A percentile compares a stretch with the other conserved stretches of the same genome.
These are phyloP conservation scores for Scleropages formosus DNA, from an alignment of 2,797 vertebrate species.

Conservation along the genomic window DNA sequence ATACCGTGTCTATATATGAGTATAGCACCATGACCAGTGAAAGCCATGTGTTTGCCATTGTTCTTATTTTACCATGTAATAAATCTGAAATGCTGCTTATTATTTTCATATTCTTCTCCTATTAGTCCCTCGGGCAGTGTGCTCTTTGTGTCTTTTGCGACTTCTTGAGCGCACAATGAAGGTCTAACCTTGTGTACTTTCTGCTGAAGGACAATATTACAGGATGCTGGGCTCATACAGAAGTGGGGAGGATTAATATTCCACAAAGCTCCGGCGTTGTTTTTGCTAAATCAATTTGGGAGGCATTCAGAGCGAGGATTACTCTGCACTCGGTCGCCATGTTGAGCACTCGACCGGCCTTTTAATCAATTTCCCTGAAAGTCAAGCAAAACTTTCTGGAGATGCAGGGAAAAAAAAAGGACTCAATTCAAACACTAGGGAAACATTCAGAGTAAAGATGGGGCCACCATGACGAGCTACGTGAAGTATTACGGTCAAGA, in stretches of 20 bases:
- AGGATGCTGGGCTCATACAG: constrained; percentile 61
- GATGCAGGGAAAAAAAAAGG: not conserved
- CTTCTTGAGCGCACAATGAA: constrained; percentile 38
- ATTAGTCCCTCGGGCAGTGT: not conserved
- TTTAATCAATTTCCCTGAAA: constrained; percentile 70
- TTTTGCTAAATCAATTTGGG: constrained; percentile 77
- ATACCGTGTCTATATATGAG: too few relatives aligned
- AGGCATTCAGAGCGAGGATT: constrained; percentile 69
- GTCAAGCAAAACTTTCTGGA: constrained; percentile 45
- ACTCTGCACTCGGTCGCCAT: constrained; percentile 36
- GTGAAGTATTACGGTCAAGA: too few relatives aligned
- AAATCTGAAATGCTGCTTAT: not conserved
- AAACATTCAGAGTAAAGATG: not conserved
- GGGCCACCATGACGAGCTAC: not conserved
- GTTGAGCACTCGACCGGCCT: constrained; percentile 57
- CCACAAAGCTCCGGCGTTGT: constrained; percentile 69
- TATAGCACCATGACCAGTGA: too few relatives aligned
- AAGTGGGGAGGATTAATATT: constrained; percentile 74
- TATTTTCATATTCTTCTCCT: not conserved
- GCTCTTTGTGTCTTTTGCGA: not conserved
- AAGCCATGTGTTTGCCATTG: not conserved
- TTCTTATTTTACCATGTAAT: not conserved
- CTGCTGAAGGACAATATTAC: constrained; percentile 70
- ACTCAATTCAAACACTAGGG: not conserved
- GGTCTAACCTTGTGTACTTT: constrained; percentile 63